Evolutionary conservation across 2,888 invertebrate genomes (phyloP), one percentile per base, ranked within the genome.

Genomic region (Spilosoma lubricipeda): DNA sequence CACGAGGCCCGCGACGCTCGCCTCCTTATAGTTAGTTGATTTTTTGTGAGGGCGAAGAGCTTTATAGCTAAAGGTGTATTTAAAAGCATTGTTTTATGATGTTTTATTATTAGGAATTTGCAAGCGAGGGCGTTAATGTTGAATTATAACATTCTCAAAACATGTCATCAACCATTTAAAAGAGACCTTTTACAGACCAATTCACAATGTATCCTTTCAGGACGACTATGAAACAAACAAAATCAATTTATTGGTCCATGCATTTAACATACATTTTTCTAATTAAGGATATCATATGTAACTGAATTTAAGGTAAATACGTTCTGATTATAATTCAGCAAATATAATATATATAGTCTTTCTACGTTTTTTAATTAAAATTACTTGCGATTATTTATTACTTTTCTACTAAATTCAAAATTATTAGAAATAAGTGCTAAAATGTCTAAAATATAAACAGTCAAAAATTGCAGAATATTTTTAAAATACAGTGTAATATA

Each of bases 381-480:
- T 45, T 67, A 63, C 3, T 33, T 67, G 9, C 23, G 30, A 45
- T 48, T 30, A 67, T 67, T 27, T 30, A 67, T 42, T 30, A 64
- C 52, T 48, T 1, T 52, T 52, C 69, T 73, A 70, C 18, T 66
- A 56, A 73, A 73, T 33, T 70, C 73, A 56, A 56, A 64, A 64
- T 64, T 56, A 73, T 48, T 69, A 69, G 65, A 30, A 65, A 65
- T 70, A 66, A 65, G 52, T 73, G 73, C 70, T 77, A 67, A 72
- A 71, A 69, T 63, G 71, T 81, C 64, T 81, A 72, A 71, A 71
- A 73, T 52, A 73, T 67, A 66, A n/a, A 73, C 73, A 76, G 71
- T 74, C 64, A 72, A 73, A 65, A 65, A 27, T 73, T 70, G 74
- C 71, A 75, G 74, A 73, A 73, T 76, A 73, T 73, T 80, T 64